These are phyloP conservation scores for Lutraria lutraria DNA, from an alignment of 2,888 invertebrate species.

Conservation along the genomic window DNA sequence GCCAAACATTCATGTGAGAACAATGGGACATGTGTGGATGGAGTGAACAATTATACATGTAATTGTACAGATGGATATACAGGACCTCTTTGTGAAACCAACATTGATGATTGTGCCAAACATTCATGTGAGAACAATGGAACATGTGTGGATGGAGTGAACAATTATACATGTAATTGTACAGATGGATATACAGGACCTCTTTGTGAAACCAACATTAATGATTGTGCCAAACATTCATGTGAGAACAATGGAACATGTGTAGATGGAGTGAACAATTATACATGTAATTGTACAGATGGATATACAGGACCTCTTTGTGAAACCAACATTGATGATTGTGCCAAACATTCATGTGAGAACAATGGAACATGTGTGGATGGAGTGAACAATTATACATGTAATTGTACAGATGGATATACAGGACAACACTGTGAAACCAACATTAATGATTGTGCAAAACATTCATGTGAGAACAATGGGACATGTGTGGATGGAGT, in stretches of 20 bases:
- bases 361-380: neutral
- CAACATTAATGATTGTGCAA: neutral
- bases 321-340: neutral
- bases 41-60: neutral
- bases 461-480: neutral
- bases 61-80: neutral
- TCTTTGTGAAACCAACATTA: neutral
- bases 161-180: conserved; percentile 11
- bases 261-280: neutral
- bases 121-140: neutral
- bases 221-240: neutral
- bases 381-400: neutral
- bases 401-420: neutral
- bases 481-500: neutral
- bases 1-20: neutral
- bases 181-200: neutral
- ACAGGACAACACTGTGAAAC: neutral
- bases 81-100: neutral
- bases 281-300: neutral
- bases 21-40: neutral
- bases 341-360: neutral
- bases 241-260: neutral
- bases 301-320: neutral
- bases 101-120: neutral
- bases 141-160: neutral